Conservation (phyloP, 2,888 invertebrate genomes). For the Phaedon cochleariae region DNA sequence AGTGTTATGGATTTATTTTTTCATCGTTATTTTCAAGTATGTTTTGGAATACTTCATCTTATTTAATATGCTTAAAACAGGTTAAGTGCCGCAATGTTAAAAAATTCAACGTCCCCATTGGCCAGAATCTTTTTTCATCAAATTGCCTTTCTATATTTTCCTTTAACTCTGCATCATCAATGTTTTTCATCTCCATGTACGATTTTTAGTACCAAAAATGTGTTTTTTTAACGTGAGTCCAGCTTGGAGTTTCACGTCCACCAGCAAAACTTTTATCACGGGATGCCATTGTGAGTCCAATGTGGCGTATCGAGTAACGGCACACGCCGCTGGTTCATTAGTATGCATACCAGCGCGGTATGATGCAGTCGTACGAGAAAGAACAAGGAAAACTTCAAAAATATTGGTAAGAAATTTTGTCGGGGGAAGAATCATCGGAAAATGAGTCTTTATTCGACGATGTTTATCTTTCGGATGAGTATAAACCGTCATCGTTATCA, state of each 20-base stretch:
- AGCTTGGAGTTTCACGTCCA: constrained; percentile 6
- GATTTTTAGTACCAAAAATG: constrained; percentile 14
- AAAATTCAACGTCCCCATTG: constrained; percentile 15
- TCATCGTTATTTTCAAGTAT: no score
- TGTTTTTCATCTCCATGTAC: neutral
- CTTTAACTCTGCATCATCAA: constrained; percentile 9
- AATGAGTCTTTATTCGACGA: no score
- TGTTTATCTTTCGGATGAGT: no score
- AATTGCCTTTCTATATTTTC: neutral
- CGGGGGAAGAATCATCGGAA: no score
- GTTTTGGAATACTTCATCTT: no score
- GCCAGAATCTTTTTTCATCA: constrained; percentile 1
- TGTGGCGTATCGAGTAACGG: constrained; percentile 2
- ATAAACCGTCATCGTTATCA: no score
- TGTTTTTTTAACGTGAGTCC: constrained; percentile 2
- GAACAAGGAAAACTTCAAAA: no score
- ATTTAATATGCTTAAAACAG: no score
- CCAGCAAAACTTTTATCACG: neutral
- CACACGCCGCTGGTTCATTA: neutral
- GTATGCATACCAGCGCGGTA: no score
- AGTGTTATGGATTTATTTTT: no score
- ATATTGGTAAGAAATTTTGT: no score
- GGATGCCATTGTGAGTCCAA: constrained; percentile 5
- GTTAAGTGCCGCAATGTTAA: neutral
- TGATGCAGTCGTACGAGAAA: no score